Base-by-base conservation (phyloP, 2,797 vertebrate genomes). In the Scomberomorus guttatus region DNA sequence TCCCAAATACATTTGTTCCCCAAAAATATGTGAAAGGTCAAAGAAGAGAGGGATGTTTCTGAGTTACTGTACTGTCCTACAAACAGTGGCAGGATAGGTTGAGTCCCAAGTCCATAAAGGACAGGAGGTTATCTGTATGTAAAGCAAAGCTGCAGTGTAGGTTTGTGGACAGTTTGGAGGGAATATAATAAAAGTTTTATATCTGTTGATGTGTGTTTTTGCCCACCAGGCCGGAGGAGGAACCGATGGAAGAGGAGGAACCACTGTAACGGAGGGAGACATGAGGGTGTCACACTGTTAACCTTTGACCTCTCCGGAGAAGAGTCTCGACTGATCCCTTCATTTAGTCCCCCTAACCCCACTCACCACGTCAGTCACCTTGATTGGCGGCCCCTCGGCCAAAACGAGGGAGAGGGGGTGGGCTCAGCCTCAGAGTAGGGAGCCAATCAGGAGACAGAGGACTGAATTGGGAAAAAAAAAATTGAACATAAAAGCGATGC, bases 241-340 rank as follows among this genome's bases (percentile, higher is more conserved):
- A 99, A 46, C 98, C 98, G 18, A 99, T 99, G 98, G 98, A 99
- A 67, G 97, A 98, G 91, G 98, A 98, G 89, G 96, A 96, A 58
- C 97, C 97, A 34, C 95, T 98, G 97, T 99, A 98, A 92, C 77
- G 62, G 86, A 94, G 80, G 86, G 80, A 73, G 73, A 71, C 80
- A 39, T 34, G 25, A 88, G 79, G 85, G 91, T 81, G 91, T 93
- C 79, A 77, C 90, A 77, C 66, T 74, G 91, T 85, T 79, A 50
- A 84, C 82, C 85, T 27, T 90, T 89, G 91, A 93, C 92, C 93
- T 94, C 92, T 91, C 79, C 62, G 78, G 89, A 92, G 92, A 89
- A 89, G 89, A 92, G 91, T 88, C 91, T 93, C 83, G 75, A 92
- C 90, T 73, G 90, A 92, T 83, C 89, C 91, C 92, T 93, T 93